Base-by-base conservation (phyloP, 1,140 invertebrate species). In the Fopius arisanus region DNA sequence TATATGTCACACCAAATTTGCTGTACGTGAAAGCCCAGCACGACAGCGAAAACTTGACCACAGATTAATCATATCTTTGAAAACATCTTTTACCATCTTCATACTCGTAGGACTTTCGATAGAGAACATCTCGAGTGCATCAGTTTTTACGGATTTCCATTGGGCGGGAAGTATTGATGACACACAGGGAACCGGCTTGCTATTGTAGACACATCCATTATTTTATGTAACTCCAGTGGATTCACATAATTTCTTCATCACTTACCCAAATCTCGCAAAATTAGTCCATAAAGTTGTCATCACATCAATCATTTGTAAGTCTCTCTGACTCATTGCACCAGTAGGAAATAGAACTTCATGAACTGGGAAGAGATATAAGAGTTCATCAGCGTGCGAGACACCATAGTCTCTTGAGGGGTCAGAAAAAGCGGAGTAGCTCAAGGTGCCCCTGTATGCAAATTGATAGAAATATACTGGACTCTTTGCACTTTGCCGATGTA, bases 281-380 rank as follows among this genome's bases (percentile, higher is more conserved):
- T 93, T 92, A 0, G 89, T 87, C 92, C 92, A 94, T 19, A 93
- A 71, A n/a, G 83, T 88, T 0, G 92, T 91, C 76, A 94, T 80
- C 16, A 90, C 43, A 40, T 90, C 84, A 0, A 89, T 81, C 14
- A 91, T 83, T 74, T 85, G 77, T 2, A 87, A 77, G 75, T 91
- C 90, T 26, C 86, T 77, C 6, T 84, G 76, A 5, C 78, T 89
- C 10, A 89, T 79, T n/a, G 77, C 74, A 0, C 79, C 81, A 48
- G 89, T 85, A 0, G 87, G 84, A 72, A 91, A 92, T 0, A 91
- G 77, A 62, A 88, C 84, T 67, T 89, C 86, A 0, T 85, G 87
- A 31, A 93, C 90, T 0, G 92, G 93, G 76, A 94, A 94, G 0
- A 94, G 78, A 80, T 93, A 93, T 78, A 93, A 92, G 23, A 94